A percentile compares a stretch with the other conserved stretches of the same genome.
These are phyloP conservation scores for Amblyraja radiata DNA, from an alignment of 2,797 vertebrate genomes.

Conservation along the genomic window DNA sequence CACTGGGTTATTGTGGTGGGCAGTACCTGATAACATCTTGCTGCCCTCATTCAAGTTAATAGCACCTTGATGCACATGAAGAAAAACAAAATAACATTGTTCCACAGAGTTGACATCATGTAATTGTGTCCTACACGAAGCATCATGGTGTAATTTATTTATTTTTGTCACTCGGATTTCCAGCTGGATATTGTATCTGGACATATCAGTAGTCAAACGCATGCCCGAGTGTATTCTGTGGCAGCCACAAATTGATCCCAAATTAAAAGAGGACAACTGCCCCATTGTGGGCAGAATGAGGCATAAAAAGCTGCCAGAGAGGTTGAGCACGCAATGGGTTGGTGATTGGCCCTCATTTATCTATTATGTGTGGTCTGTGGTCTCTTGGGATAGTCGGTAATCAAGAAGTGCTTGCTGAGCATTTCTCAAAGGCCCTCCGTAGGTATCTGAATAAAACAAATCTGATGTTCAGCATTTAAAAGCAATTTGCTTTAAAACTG, in stretches of 20 bases:
- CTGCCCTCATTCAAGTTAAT: background rate
- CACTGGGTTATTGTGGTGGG: background rate
- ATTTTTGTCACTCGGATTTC: background rate
- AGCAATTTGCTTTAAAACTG: background rate
- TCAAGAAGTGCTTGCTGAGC: slow-evolving; percentile 35
- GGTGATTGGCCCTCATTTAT: background rate
- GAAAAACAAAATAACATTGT: background rate
- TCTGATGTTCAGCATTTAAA: background rate
- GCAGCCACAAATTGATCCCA: background rate
- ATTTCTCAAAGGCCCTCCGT: background rate
- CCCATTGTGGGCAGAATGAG: background rate
- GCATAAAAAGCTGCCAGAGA: slow-evolving; percentile 17
- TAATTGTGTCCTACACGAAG: background rate
- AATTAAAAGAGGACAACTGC: background rate
- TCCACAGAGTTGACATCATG: background rate
- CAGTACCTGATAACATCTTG: background rate
- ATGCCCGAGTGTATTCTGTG: too few species aligned
- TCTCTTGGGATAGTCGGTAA: slow-evolving; percentile 4
- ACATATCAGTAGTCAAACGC: background rate
- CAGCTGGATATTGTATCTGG: background rate
- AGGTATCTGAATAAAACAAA: background rate
- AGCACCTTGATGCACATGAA: background rate
- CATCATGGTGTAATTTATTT: background rate
- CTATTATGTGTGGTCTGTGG: slow-evolving; percentile 20
- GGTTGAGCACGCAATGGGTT: slow-evolving; percentile 6